Conservation (phyloP, 2,113 vertebrate genomes). For the Origma solitaria region DNA sequence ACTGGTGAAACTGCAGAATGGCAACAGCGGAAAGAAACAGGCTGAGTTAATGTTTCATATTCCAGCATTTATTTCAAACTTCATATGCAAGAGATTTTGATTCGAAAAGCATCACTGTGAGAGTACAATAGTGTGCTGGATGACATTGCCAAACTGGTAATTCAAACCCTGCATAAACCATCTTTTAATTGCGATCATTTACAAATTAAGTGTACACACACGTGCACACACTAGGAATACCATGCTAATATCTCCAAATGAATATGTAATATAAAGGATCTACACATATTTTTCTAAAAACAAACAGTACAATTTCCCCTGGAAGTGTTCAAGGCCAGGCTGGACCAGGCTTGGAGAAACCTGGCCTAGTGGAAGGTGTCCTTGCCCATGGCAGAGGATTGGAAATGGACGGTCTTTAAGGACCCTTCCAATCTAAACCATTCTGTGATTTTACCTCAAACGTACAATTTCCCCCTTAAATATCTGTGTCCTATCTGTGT, state of each 20-base stretch:
- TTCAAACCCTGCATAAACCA: not conserved
- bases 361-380: not conserved
- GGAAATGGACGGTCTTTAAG: not conserved
- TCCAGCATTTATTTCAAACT: not conserved
- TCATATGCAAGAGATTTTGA: not conserved
- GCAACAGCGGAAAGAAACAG: not conserved
- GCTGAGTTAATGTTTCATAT: not conserved
- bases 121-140: not conserved
- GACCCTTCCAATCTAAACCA: not conserved
- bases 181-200: not conserved
- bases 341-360: not conserved
- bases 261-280: not conserved
- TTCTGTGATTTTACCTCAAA: not conserved
- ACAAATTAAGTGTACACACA: not conserved
- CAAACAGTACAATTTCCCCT: not conserved
- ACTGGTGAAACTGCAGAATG: slow-evolving; percentile 79
- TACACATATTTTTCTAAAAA: not conserved
- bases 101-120: not conserved
- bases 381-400: not conserved
- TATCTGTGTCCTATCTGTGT: not conserved
- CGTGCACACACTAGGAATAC: not conserved
- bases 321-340: not conserved
- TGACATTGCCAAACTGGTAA: not conserved
- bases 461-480: not conserved
- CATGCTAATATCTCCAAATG: not conserved